Base-by-base conservation (phyloP, 2,113 vertebrate species). In the Labrus mixtus region DNA sequence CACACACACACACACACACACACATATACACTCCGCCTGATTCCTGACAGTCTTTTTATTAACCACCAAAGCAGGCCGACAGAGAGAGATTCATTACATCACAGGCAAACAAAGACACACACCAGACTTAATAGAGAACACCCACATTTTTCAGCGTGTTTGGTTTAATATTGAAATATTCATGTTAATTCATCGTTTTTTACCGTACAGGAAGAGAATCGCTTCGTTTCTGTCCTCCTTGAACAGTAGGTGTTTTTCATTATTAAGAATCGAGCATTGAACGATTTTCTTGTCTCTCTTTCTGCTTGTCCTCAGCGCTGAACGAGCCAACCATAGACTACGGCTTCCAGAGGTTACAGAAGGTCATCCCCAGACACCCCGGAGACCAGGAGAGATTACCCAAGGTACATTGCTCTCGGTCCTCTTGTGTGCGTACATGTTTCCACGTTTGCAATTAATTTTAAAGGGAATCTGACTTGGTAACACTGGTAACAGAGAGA, bases 241-340 rank as follows among this genome's bases (percentile, higher is more conserved):
- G 54, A 87, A 81, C 79, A 73, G 45, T 43, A 53, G 39, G 25
- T 71, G 66, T 72, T 84, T 84, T 78, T 90, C 68, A 74, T 88
- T 45, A 72, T 73, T 68, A 68, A 73, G 71, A 73, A 77, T 86
- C 68, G 53, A 81, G 41, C 77, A 58, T 64, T 71, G 72, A 80
- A 77, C 37, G 22, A 54, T 65, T 15, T 64, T n/a, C 7, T 4
- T 50, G 10, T 72, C 25, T 83, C 54, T 85, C 37, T 63, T 19
- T 73, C 41, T 73, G 20, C 90, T 62, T 76, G 84, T 85, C 91
- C 91, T 81, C 89, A 98, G 97, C 97, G 23, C 95, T 98, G 89
- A 98, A 98, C 0, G 97, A 98, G 87, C 97, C 97, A 78, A 99
- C 97, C 93, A 99, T 99, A 86, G 97, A 98, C 93, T 99, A 99